phyloP scores from a whole-genome alignment of 2,113 vertebrate genomes.

The Vimba vimba region DNA sequence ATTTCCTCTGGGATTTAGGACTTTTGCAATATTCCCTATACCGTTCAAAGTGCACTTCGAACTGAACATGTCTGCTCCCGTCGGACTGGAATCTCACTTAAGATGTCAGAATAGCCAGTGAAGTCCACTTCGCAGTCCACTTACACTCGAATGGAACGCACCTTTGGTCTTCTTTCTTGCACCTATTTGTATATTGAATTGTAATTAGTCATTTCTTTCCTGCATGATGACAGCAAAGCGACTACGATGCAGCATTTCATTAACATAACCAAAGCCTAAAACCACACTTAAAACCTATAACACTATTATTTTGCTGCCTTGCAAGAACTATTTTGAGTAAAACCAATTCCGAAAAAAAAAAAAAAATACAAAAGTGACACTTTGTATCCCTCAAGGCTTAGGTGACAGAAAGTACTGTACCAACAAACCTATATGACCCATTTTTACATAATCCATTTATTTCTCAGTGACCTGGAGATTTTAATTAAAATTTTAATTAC shows the following conservation, averaged over 20 bases:
- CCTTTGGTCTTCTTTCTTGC: background rate
- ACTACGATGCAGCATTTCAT: background rate
- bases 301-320: background rate
- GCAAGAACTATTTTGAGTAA: constrained; percentile 51
- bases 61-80: no score
- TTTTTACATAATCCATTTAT: background rate
- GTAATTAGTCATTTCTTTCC: background rate
- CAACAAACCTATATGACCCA: background rate
- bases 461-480: background rate
- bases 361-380: background rate
- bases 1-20: no score
- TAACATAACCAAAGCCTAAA: no score
- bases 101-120: no score
- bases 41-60: no score
- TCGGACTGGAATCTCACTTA: no score
- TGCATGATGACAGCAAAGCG: background rate
- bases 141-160: no score
- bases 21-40: no score
- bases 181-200: background rate
- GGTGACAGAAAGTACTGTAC: background rate
- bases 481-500: no score
- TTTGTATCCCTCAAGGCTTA: background rate
- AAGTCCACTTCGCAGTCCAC: no score
- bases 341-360: background rate
- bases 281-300: no score